A percentile compares a stretch with the other conserved stretches of the same genome.
These are phyloP conservation scores for Strigamia transsilvanica DNA, from an alignment of 2,888 invertebrate species.

Conservation along the genomic window DNA sequence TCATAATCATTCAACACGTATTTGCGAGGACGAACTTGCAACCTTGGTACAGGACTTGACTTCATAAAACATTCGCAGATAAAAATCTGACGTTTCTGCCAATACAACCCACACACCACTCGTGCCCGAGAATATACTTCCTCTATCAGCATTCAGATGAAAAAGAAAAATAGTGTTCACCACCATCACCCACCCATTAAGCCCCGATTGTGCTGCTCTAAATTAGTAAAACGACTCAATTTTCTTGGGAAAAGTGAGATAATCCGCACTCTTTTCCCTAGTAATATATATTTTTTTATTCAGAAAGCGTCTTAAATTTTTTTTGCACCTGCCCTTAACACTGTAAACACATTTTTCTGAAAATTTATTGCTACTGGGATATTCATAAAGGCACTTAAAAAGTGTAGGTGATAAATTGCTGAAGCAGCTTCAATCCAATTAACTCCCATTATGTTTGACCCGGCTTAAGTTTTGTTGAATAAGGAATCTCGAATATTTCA, in stretches of 20 bases:
- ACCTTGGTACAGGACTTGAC: slow-evolving; percentile 36
- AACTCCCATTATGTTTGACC: slow-evolving; percentile 12
- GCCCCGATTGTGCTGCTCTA: background rate
- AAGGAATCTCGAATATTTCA: background rate
- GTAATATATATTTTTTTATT: background rate
- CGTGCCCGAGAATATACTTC: slow-evolving; percentile 9
- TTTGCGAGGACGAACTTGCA: slow-evolving; percentile 41
- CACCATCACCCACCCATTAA: background rate
- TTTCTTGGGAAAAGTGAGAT: background rate
- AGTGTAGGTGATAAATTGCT: background rate
- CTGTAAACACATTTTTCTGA: slow-evolving; percentile 1
- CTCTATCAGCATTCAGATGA: background rate
- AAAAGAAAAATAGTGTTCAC: background rate
- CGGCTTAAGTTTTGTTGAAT: background rate
- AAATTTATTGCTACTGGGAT: background rate
- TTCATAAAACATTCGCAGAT: slow-evolving; percentile 41
- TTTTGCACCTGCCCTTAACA: background rate
- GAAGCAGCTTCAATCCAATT: background rate
- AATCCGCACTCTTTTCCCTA: background rate
- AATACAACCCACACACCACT: slow-evolving; percentile 40
- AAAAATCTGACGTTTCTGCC: slow-evolving; percentile 45
- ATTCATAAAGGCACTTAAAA: slow-evolving; percentile 30
- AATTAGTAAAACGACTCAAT: background rate
- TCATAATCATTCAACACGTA: slow-evolving; percentile 44
- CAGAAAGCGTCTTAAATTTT: background rate